These are phyloP conservation scores for Amphiura filiformis DNA, from an alignment of 35 echinoderm and acorn worm genomes.

Conservation along the genomic window DNA sequence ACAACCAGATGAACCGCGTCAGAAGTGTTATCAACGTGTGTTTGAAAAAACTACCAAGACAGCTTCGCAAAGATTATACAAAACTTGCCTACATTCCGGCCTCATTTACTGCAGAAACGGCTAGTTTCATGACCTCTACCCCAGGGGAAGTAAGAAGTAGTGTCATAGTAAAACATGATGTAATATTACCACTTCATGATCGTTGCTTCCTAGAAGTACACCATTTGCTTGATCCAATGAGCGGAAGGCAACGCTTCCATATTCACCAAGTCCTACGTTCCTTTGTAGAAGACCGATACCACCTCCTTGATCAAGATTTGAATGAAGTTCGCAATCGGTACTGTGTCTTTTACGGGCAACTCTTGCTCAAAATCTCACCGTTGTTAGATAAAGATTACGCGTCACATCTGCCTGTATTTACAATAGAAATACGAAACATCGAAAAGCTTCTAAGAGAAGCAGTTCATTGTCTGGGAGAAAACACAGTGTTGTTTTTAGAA, in stretches of 20 bases:
- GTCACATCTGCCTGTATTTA: neutral
- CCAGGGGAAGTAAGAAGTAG: neutral
- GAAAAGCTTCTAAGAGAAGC: neutral
- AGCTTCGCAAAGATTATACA: neutral
- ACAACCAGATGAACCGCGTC: neutral
- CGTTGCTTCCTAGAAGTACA: neutral
- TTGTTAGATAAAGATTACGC: neutral
- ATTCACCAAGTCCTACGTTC: neutral
- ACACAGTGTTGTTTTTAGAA: neutral
- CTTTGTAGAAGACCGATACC: neutral
- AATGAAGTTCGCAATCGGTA: neutral
- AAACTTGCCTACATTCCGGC: neutral
- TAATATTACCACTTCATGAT: neutral
- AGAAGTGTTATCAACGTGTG: neutral
- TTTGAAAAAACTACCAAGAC: neutral
- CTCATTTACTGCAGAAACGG: neutral
- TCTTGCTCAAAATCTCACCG: neutral
- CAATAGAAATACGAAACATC: neutral
- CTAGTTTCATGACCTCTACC: neutral
- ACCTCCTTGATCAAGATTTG: neutral
- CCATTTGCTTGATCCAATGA: neutral
- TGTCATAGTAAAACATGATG: neutral
- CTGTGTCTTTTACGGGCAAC: neutral
- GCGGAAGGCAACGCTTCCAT: neutral
- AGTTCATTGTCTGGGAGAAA: neutral